Percentiles rank a stretch among this genome's conserved stretches.
Evolutionary conservation across 2,113 vertebrate genomes (phyloP).

Genomic region (Corythoichthys intestinalis): DNA sequence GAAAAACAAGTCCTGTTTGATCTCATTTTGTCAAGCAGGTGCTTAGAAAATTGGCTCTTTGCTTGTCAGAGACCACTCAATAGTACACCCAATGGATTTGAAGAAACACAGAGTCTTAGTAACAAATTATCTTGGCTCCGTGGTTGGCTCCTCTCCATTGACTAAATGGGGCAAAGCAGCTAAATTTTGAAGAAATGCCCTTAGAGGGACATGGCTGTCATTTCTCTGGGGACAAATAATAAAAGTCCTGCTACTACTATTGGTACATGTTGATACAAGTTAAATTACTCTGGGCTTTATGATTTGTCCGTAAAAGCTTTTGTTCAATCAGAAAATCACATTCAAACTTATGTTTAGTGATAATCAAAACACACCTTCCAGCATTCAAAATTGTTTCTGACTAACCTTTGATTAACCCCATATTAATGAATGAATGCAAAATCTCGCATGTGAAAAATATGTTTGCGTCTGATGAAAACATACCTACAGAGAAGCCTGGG

Average conservation of each 20-base stretch:
- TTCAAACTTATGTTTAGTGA: no score
- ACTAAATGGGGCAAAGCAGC: not conserved
- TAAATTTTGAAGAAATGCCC: not conserved
- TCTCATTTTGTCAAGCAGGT: not conserved
- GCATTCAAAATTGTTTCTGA: no score
- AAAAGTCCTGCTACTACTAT: conserved; percentile 14
- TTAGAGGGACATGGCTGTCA: conserved; percentile 3
- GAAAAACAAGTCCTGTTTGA: not conserved
- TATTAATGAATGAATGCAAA: no score
- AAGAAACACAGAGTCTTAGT: not conserved
- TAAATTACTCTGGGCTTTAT: no score
- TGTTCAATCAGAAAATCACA: no score
- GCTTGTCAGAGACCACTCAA: not conserved
- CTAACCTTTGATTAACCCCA: no score
- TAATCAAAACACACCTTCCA: no score
- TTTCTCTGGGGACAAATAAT: conserved; percentile 16
- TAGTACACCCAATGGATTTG: not conserved
- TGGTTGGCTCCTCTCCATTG: not conserved
- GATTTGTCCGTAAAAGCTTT: no score
- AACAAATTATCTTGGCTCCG: not conserved
- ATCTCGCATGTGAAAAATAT: no score
- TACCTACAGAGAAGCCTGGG: no score
- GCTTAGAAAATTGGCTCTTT: not conserved
- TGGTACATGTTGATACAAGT: no score
- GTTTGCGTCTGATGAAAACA: no score